Evolutionary conservation across 2,888 invertebrate species (phyloP).

Genomic region (Lysandra coridon): DNA sequence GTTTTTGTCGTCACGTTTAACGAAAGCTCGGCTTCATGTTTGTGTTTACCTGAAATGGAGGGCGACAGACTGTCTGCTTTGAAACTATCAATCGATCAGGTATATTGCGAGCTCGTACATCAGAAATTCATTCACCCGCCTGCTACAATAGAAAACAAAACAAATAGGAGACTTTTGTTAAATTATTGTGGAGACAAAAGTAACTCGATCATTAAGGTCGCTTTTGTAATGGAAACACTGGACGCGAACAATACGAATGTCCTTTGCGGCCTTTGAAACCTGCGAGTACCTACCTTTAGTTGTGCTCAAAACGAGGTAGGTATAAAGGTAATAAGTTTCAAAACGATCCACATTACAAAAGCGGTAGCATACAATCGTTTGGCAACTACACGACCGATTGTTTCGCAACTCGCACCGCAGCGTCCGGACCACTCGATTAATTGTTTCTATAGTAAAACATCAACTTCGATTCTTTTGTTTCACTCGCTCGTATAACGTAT

Average conservation of each 20-base stretch:
- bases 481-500: constrained; percentile 47
- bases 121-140: constrained; percentile 61
- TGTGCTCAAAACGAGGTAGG: constrained; percentile 72
- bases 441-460: constrained; percentile 71
- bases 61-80: constrained; percentile 61
- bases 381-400: constrained; percentile 69
- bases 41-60: constrained; percentile 49
- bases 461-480: constrained; percentile 68
- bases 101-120: constrained; percentile 39
- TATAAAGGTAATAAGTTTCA: constrained; percentile 70
- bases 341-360: constrained; percentile 80
- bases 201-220: constrained; percentile 70
- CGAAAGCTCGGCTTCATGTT: constrained; percentile 40
- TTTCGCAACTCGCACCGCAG: constrained; percentile 72
- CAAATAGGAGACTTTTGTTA: constrained; percentile 70
- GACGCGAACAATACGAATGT: constrained; percentile 64
- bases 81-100: constrained; percentile 46
- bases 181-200: constrained; percentile 74
- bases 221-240: constrained; percentile 62
- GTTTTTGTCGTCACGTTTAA: constrained; percentile 59
- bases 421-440: constrained; percentile 78
- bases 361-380: constrained; percentile 75
- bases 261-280: constrained; percentile 67
- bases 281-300: constrained; percentile 58
- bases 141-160: constrained; percentile 51